Evolutionary conservation across 2,113 vertebrate species (phyloP), one percentile per base, ranked within the genome.

Genomic region (Eptatretus burgeri): DNA sequence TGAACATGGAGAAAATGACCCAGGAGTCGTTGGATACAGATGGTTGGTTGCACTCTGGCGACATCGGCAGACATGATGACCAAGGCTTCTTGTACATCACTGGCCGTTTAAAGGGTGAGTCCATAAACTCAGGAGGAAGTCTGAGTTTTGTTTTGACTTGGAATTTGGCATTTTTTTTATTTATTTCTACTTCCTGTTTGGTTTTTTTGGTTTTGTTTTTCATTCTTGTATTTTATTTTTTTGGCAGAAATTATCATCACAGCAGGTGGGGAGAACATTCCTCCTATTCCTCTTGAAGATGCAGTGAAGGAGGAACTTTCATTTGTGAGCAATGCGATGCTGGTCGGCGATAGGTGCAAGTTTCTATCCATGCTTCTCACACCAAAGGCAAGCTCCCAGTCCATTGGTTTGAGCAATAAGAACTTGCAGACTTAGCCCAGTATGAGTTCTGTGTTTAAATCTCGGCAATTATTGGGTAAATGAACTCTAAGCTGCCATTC

Each of bases 21-120:
- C 66, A 51, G 65, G 84, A 93, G 68, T 75, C 73, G 1, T 69
- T 93, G 0, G 82, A 93, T 2, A 60, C 73, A 0, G 80, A 83
- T 0, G 87, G 85, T 52, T 95, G 89, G 89, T 76, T 96, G 63
- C 89, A 82, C 66, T 86, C 84, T 0, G 87, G 88, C 1, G 89
- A 96, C 71, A 73, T 93, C 49, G 89, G 89, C 27, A 79, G 73
- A 52, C 67, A 78, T 0, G 85, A 93, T 50, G 2, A 69, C 3
- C 70, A 81, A 0, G 79, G 78, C 1, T 91, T 84, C 72, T 80
- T 91, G 56, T 89, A 71, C 66, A 81, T 95, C 74, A 88, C 84
- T 0, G 87, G 87, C 18, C 77, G 83, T 49, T 87, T 93, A 65
- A 89, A 95, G 85, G 89, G 89, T 95, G 53, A n/a, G 27, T 41